A percentile compares a stretch with the other conserved stretches of the same genome.
Conservation (phyloP, 1,140 invertebrate species). For the Hyles vespertilio region DNA sequence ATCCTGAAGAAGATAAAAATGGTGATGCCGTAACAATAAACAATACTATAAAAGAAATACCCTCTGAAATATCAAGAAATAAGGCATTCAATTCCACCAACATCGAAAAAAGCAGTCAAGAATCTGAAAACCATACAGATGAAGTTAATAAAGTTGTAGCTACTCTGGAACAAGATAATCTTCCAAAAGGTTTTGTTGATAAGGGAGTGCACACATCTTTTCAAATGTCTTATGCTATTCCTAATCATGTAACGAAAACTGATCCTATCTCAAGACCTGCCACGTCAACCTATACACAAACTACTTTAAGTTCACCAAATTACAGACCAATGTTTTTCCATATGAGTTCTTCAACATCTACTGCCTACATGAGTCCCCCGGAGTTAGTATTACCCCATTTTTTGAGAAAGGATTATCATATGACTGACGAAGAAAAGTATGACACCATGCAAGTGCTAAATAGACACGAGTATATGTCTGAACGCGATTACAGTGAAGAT, state of each 20-base stretch:
- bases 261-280: constrained; percentile 32
- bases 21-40: too few relatives aligned
- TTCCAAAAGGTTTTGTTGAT: constrained; percentile 24
- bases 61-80: too few relatives aligned
- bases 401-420: constrained; percentile 34
- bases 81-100: not conserved
- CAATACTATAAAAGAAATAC: too few relatives aligned
- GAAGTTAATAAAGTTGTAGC: not conserved
- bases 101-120: too few relatives aligned
- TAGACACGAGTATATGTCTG: not conserved
- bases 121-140: too few relatives aligned
- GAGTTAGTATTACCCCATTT: constrained; percentile 59
- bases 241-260: constrained; percentile 25
- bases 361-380: constrained; percentile 71
- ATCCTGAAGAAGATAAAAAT: not conserved
- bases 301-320: constrained; percentile 44
- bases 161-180: not conserved
- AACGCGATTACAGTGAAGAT: constrained; percentile 15
- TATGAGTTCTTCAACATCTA: constrained; percentile 71
- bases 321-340: constrained; percentile 50
- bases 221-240: constrained; percentile 29
- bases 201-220: constrained; percentile 40
- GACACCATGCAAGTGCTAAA: constrained; percentile 12
- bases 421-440: constrained; percentile 28
- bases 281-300: constrained; percentile 58